A percentile compares a stretch with the other conserved stretches of the same genome.
These are phyloP conservation scores for Irena cyanogastra DNA, from an alignment of 2,113 vertebrate genomes.

Conservation along the genomic window DNA sequence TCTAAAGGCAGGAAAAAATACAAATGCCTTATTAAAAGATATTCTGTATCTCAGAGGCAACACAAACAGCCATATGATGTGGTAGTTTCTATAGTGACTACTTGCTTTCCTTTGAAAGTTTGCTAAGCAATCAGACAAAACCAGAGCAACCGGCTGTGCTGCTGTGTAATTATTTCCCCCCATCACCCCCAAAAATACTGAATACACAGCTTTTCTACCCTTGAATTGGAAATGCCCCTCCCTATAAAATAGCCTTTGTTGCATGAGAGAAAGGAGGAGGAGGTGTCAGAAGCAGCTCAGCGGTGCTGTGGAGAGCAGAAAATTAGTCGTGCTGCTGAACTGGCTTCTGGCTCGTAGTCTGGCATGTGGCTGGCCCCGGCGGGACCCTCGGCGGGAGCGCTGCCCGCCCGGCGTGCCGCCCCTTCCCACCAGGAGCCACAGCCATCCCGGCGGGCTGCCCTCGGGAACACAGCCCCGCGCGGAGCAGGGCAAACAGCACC, in stretches of 20 bases:
- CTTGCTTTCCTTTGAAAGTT: slow-evolving; percentile 33
- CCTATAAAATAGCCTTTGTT: slow-evolving; percentile 28
- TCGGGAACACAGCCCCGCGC: too few relatives aligned
- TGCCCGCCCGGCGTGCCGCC: background rate
- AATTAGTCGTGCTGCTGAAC: background rate
- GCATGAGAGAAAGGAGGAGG: background rate
- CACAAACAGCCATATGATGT: background rate
- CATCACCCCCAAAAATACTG: background rate
- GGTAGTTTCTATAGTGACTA: slow-evolving; percentile 70
- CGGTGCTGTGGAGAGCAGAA: background rate
- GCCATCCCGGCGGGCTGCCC: accelerated
- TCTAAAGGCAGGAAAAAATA: background rate
- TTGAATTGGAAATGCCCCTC: slow-evolving; percentile 37
- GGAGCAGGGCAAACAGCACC: accelerated
- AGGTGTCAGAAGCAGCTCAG: background rate
- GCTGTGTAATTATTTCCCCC: background rate
- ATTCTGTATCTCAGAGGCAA: background rate
- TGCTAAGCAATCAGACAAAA: slow-evolving; percentile 28
- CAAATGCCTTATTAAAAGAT: background rate
- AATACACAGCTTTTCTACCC: slow-evolving; percentile 37
- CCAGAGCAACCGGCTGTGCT: background rate
- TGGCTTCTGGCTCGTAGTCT: background rate
- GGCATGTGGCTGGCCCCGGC: background rate
- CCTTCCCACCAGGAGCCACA: accelerated
- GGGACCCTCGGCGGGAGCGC: accelerated